Evolutionary conservation across 2,888 invertebrate species (phyloP), one percentile per base, ranked within the genome.

Genomic region (Drosophila anomalata): DNA sequence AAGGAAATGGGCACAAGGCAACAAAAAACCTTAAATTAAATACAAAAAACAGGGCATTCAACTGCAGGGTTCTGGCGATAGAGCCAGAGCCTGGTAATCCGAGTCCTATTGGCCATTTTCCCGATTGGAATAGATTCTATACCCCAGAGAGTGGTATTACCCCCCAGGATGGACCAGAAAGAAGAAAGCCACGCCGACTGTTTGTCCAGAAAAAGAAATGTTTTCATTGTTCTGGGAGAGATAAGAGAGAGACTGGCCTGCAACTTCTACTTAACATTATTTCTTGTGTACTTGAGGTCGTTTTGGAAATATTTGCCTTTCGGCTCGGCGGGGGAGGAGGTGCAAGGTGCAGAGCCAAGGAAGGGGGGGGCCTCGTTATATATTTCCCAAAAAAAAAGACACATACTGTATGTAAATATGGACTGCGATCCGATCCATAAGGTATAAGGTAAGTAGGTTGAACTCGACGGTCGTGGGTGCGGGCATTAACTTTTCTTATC

Each of bases 381-480:
- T 71, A 65, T 72, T 73, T 67, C 61, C 79, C 83, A 29, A 29
- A 53, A 79, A 83, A 17, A 17, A 17, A 17, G 17, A 50, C 79
- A 83, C 80, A 81, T 80, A 80, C 22, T 29, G 9, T 81, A 81
- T 81, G 80, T 81, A 81, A 81, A 81, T 81, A 81, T 78, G 75
- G 42, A 71, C 73, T 71, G 76, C 83, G 80, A 78, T 81, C 80
- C 77, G 80, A 78, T 81, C 80, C 77, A 81, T 77, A 81, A 39
- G 66, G 59, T 61, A 77, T 77, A 81, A 39, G 66, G 59, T 61
- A 77, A 68, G 71, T 68, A 69, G 57, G 59, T 71, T 29, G 52
- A 20, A 24, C 44, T 29, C 52, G n/a, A 11, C 42, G 3, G 9
- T 31, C n/a, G 75, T 74, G 68, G 85, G 87, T 78, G 81, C 80